These are phyloP conservation scores for Oenanthe melanoleuca DNA, from an alignment of 2,113 vertebrate genomes.

Conservation along the genomic window DNA sequence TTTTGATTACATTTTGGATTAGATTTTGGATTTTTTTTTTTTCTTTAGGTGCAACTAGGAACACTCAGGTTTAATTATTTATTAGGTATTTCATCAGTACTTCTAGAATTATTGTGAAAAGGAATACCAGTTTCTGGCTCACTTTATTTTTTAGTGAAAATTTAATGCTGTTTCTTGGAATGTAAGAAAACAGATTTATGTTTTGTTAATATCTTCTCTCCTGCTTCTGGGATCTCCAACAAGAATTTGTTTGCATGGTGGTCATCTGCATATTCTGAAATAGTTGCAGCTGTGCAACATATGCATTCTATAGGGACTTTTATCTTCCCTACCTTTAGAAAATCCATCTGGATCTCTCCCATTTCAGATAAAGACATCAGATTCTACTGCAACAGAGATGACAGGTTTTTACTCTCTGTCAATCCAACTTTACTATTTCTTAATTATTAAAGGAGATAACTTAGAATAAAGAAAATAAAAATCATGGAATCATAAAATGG, in stretches of 20 bases:
- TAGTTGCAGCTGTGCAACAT: not conserved
- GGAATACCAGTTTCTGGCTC: not conserved
- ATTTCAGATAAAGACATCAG: not conserved
- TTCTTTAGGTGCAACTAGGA: not conserved
- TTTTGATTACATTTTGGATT: not conserved
- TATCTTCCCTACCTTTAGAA: not conserved
- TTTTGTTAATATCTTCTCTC: not conserved
- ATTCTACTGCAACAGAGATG: not conserved
- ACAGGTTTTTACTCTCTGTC: not conserved
- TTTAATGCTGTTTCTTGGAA: not conserved
- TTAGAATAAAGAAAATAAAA: not conserved
- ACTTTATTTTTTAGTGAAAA: not conserved
- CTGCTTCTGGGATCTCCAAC: not conserved
- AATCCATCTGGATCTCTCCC: not conserved
- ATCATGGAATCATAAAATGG: not conserved
- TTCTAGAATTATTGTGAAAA: not conserved
- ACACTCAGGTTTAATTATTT: not conserved
- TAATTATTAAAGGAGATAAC: not conserved
- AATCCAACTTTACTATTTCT: not conserved
- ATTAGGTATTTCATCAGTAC: not conserved
- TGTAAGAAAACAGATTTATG: not conserved
- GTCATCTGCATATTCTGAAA: not conserved
- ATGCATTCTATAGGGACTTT: not conserved
- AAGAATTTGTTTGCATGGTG: not conserved
- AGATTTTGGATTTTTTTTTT: not conserved